Percentiles rank a stretch among this genome's conserved stretches.
phyloP scores from a whole-genome alignment of 2,888 invertebrate genomes.

The Rotaria magnacalcarata region DNA sequence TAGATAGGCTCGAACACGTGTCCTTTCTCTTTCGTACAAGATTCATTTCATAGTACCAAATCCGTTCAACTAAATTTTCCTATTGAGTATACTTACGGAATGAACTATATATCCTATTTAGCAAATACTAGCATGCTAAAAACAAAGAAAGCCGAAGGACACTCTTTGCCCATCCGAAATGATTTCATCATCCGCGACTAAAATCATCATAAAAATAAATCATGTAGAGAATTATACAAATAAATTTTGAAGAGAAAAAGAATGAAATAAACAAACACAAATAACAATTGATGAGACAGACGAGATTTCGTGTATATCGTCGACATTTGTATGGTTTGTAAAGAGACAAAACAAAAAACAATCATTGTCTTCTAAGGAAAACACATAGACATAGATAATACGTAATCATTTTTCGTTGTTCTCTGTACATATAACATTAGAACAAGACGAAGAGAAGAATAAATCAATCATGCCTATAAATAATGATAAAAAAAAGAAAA shows the following conservation, averaged over 20 bases:
- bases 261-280: slow-evolving; percentile 12
- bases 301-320: neutral
- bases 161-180: neutral
- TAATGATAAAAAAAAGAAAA: neutral
- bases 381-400: neutral
- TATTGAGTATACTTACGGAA: neutral
- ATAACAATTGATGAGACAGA: slow-evolving; percentile 16
- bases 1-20: neutral
- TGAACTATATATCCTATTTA: neutral
- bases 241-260: slow-evolving; percentile 16
- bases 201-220: neutral
- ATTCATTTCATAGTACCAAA: neutral
- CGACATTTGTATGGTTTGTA: slow-evolving; percentile 6
- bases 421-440: slow-evolving; percentile 3
- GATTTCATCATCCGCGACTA: neutral
- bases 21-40: neutral
- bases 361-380: slow-evolving; percentile 6
- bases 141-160: neutral
- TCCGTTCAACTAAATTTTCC: neutral
- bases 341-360: slow-evolving; percentile 3
- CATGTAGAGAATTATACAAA: neutral
- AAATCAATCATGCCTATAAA: slow-evolving; percentile 18
- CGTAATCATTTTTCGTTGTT: neutral
- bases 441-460: slow-evolving; percentile 5
- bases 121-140: neutral